Conservation (phyloP, 2,888 invertebrate species). For the Drosophila falleni region DNA sequence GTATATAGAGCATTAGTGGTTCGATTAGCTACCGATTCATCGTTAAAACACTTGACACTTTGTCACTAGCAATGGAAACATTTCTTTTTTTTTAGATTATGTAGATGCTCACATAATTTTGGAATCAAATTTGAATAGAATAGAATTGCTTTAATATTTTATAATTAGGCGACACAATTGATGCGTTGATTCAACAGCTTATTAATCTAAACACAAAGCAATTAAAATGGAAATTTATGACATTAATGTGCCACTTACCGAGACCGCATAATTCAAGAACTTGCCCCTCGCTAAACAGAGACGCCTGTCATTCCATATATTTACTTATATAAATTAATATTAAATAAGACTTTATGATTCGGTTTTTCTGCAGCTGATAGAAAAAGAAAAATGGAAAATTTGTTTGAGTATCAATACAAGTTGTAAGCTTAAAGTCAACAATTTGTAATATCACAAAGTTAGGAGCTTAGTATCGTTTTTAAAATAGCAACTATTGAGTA, state of each 20-base stretch:
- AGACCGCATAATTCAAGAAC: slow-evolving; percentile 54
- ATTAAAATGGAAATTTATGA: slow-evolving; percentile 75
- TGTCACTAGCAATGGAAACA: slow-evolving; percentile 35
- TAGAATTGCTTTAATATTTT: slow-evolving; percentile 24
- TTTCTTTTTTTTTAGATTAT: slow-evolving; percentile 3
- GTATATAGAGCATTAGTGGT: slow-evolving; percentile 21
- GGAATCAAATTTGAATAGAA: slow-evolving; percentile 22
- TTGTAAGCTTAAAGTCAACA: slow-evolving; percentile 22
- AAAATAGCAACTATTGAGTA: slow-evolving; percentile 36
- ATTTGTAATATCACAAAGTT: slow-evolving; percentile 34
- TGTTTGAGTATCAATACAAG: slow-evolving; percentile 54
- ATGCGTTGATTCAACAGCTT: slow-evolving; percentile 23
- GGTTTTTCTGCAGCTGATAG: slow-evolving; percentile 42
- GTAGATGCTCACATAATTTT: slow-evolving; percentile 14
- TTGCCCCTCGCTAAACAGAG: slow-evolving; percentile 33
- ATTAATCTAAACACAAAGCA: slow-evolving; percentile 70
- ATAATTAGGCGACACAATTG: slow-evolving; percentile 49
- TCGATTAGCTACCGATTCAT: not conserved
- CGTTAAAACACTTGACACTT: slow-evolving; percentile 37
- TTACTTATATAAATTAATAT: slow-evolving; percentile 21
- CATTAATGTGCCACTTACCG: slow-evolving; percentile 61
- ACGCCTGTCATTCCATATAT: not conserved
- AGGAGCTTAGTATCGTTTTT: slow-evolving; percentile 28
- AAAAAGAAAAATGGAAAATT: slow-evolving; percentile 66
- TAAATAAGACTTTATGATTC: slow-evolving; percentile 55